phyloP scores from a whole-genome alignment of 2,113 vertebrate species.

The Stigmatopora nigra region DNA sequence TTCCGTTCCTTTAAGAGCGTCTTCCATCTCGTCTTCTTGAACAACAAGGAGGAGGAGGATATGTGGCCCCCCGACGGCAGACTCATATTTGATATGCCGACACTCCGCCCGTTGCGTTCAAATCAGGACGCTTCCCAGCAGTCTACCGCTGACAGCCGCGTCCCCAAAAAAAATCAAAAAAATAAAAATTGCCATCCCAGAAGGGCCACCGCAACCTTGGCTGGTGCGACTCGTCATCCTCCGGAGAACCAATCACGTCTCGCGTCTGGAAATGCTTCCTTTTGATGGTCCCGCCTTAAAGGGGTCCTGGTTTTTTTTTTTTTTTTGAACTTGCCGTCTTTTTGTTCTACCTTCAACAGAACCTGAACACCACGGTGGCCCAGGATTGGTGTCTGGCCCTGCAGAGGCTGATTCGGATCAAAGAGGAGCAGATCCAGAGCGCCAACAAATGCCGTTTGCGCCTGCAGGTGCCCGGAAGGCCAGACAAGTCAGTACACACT shows the following conservation, averaged over 20 bases:
- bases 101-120: conserved; percentile 25
- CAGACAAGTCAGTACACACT: conserved; percentile 91
- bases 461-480: conserved; percentile 86
- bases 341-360: conserved; percentile 64
- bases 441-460: conserved; percentile 93
- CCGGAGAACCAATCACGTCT: conserved; percentile 40
- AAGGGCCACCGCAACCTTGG: conserved; percentile 44
- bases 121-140: conserved; percentile 53
- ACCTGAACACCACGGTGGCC: conserved; percentile 90
- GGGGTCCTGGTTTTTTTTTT: too few species aligned
- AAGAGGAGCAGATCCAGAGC: conserved; percentile 92
- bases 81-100: conserved; percentile 18
- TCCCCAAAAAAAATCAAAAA: conserved; percentile 3
- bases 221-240: conserved; percentile 43
- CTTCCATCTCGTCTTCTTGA: conserved; percentile 9
- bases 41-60: conserved; percentile 16
- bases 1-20: conserved; percentile 22
- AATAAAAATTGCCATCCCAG: conserved; percentile 43
- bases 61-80: conserved; percentile 12
- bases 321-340: background rate
- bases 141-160: conserved; percentile 25
- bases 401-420: conserved; percentile 88
- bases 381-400: conserved; percentile 95
- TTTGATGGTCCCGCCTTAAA: conserved; percentile 24
- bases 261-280: conserved; percentile 50